A percentile compares a stretch with the other conserved stretches of the same genome.
phyloP scores from a whole-genome alignment of 2,888 invertebrate genomes.

The Temnothorax rugatulus region DNA sequence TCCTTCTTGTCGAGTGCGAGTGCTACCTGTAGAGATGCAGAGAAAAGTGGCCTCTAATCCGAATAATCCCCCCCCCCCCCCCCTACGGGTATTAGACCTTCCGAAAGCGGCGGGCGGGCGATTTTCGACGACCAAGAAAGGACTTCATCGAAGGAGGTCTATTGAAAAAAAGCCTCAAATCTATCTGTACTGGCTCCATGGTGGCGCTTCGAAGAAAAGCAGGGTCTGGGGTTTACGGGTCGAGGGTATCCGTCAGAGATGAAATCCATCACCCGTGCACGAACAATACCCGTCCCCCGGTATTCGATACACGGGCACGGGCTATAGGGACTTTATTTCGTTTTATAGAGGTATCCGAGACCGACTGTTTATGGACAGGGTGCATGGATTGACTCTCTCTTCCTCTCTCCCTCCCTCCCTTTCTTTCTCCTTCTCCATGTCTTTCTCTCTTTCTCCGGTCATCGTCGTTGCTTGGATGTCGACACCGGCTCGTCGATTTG shows the following conservation, averaged over 20 bases:
- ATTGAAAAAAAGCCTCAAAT: constrained; percentile 27
- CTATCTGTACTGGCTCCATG: constrained; percentile 68
- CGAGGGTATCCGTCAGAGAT: constrained; percentile 82
- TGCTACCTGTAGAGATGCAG: too few relatives aligned
- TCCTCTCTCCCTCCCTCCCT: not conserved
- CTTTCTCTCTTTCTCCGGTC: not conserved
- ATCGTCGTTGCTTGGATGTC: constrained; percentile 51
- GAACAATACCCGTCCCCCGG: constrained; percentile 80
- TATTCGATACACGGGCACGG: constrained; percentile 53
- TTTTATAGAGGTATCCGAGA: constrained; percentile 79
- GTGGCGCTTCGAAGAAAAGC: constrained; percentile 78
- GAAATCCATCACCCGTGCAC: constrained; percentile 82
- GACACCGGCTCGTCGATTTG: constrained; percentile 68
- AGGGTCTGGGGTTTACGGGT: constrained; percentile 80
- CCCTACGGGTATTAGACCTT: too few relatives aligned
- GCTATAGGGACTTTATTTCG: constrained; percentile 60
- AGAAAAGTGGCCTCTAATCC: too few relatives aligned
- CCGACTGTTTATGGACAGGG: constrained; percentile 73
- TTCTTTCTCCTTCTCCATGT: not conserved
- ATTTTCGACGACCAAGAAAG: too few relatives aligned
- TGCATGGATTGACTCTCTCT: constrained; percentile 65
- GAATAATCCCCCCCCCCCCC: too few relatives aligned
- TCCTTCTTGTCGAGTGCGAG: not conserved
- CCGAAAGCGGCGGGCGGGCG: too few relatives aligned
- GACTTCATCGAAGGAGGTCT: too few relatives aligned